Evolutionary conservation across 53 echinoderm and acorn worm species (phyloP).

Genomic region (Astropecten irregularis): DNA sequence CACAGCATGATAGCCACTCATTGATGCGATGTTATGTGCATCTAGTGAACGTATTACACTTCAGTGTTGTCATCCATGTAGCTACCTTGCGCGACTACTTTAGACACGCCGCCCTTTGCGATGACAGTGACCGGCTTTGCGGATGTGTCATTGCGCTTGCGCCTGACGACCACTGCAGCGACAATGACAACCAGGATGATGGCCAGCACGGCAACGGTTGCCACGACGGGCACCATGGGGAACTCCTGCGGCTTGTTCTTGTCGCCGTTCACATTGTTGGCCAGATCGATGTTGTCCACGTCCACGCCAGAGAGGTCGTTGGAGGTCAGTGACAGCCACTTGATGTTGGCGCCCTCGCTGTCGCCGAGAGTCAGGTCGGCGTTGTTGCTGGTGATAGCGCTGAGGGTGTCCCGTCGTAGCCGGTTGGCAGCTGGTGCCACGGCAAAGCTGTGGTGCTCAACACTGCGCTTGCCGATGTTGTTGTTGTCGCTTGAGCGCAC

Average conservation of each 20-base stretch:
- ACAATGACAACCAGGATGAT: conserved; percentile 67
- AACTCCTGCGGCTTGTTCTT: not conserved
- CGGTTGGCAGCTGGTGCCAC: not conserved
- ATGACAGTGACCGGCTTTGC: conserved; percentile 52
- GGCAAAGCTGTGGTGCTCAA: conserved; percentile 66
- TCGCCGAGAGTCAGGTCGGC: conserved; percentile 34
- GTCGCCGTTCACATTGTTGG: conserved; percentile 48
- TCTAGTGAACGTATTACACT: conserved; percentile 77
- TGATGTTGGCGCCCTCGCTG: conserved; percentile 88
- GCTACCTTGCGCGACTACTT: conserved; percentile 71
- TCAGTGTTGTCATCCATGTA: conserved; percentile 92
- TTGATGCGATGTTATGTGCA: not conserved
- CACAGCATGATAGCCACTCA: not conserved
- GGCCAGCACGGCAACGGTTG: conserved; percentile 48
- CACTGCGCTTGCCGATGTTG: conserved; percentile 83
- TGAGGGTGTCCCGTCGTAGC: conserved; percentile 59
- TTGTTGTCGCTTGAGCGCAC: conserved; percentile 76
- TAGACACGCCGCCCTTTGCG: conserved; percentile 64
- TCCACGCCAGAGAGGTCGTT: not conserved
- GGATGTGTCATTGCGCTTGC: conserved; percentile 48
- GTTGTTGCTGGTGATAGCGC: not conserved
- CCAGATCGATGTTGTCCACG: conserved; percentile 15
- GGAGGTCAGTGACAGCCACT: conserved; percentile 55
- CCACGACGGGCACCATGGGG: conserved; percentile 50
- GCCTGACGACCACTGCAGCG: conserved; percentile 54